Evolutionary conservation across 2,888 invertebrate genomes (phyloP).

Genomic region (Epsilonema sp.): DNA sequence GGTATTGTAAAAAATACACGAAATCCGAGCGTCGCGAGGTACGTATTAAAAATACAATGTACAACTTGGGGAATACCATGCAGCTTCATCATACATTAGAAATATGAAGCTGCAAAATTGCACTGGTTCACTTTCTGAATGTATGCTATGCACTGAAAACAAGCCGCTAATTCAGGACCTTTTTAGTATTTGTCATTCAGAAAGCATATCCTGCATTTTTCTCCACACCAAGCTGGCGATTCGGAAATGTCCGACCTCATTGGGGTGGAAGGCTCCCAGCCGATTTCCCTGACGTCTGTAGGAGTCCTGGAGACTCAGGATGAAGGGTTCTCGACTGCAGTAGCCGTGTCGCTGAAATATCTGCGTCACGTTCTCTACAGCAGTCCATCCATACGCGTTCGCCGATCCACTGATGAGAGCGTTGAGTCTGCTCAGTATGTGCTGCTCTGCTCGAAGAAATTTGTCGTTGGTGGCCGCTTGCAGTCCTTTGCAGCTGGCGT

Average conservation of each 20-base stretch:
- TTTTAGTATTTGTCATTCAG: no score
- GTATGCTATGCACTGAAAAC: no score
- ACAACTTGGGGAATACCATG: no score
- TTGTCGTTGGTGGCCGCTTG: conserved; percentile 11
- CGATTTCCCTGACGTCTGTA: conserved; percentile 13
- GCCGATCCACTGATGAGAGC: conserved; percentile 12
- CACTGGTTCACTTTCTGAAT: no score
- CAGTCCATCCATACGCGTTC: conserved; percentile 14
- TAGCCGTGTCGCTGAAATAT: conserved; percentile 16
- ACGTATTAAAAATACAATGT: no score
- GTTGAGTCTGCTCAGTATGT: conserved; percentile 15
- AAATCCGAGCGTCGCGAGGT: no score
- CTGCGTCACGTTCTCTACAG: conserved; percentile 12
- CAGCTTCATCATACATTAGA: no score
- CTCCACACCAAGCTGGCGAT: conserved; percentile 14
- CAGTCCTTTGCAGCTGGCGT: conserved; percentile 16
- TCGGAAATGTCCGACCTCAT: conserved; percentile 14
- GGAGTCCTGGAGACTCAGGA: conserved; percentile 7
- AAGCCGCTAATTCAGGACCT: no score
- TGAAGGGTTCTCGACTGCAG: conserved; percentile 16
- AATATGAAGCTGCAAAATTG: no score
- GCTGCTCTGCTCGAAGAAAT: conserved; percentile 13
- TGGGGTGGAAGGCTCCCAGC: conserved; percentile 19
- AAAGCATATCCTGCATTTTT: no score
- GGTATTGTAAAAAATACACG: no score